These are phyloP conservation scores for Myathropa florea DNA, from an alignment of 2,888 invertebrate species.

Conservation along the genomic window DNA sequence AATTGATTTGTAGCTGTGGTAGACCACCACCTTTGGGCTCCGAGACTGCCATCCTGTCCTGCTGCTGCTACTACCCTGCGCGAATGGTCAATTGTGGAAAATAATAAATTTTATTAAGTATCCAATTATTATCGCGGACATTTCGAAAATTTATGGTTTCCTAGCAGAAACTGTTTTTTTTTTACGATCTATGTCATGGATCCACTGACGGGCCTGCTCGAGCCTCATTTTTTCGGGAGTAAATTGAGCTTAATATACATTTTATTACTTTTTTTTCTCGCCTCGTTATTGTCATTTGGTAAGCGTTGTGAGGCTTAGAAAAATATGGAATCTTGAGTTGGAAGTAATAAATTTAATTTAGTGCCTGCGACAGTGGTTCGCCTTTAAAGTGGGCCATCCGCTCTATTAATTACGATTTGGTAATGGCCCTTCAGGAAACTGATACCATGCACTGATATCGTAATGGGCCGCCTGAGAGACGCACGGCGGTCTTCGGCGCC, in stretches of 20 bases:
- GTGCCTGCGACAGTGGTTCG: constrained; percentile 37
- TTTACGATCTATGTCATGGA: constrained; percentile 55
- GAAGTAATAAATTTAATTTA: constrained; percentile 58
- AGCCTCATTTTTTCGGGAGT: constrained; percentile 28
- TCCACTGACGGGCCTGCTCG: neutral
- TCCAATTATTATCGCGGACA: constrained; percentile 71
- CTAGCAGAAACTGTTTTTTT: constrained; percentile 62
- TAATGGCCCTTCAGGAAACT: constrained; percentile 63
- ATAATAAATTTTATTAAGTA: constrained; percentile 71
- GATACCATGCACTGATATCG: constrained; percentile 51
- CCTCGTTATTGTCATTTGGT: constrained; percentile 25
- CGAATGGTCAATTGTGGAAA: constrained; percentile 70
- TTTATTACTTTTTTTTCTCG: constrained; percentile 37
- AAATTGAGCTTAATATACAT: constrained; percentile 67
- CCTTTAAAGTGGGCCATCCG: constrained; percentile 62
- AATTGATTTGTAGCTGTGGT: constrained; percentile 71
- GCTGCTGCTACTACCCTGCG: constrained; percentile 53
- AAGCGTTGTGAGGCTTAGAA: constrained; percentile 51
- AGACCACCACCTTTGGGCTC: constrained; percentile 61
- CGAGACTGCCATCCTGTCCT: constrained; percentile 31
- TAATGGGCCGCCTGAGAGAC: constrained; percentile 23
- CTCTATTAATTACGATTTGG: constrained; percentile 67
- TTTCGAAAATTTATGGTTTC: constrained; percentile 69
- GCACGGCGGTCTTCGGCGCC: constrained; percentile 47
- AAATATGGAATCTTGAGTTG: constrained; percentile 22